Conservation (phyloP, 2,888 invertebrate species). For the Pantelozetes paolii region DNA sequence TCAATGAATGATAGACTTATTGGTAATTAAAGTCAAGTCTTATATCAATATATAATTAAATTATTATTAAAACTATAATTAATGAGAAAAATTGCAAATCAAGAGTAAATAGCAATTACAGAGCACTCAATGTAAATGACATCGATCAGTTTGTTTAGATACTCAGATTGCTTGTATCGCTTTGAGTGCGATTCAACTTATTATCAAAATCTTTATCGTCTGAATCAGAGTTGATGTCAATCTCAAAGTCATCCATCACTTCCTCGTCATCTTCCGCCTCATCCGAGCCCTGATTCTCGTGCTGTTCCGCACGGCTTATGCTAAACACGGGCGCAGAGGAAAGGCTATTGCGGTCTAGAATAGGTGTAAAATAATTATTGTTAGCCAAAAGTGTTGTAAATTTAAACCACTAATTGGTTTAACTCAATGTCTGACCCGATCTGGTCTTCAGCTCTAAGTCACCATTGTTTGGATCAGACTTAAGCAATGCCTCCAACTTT, state of each 20-base stretch:
- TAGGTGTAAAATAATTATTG: too few relatives aligned
- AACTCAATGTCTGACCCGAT: background rate
- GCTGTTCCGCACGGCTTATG: conserved; percentile 5
- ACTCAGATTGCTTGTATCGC: conserved; percentile 32
- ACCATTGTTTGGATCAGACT: background rate
- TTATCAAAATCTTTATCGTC: background rate
- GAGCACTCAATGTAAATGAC: too few relatives aligned
- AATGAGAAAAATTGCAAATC: too few relatives aligned
- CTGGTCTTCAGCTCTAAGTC: background rate
- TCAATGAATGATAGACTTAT: too few relatives aligned
- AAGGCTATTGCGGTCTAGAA: conserved; percentile 15
- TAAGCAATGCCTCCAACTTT: background rate
- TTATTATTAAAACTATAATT: too few relatives aligned
- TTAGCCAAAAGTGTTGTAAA: background rate
- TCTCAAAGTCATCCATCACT: background rate
- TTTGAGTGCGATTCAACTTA: conserved; percentile 10
- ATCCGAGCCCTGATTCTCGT: background rate
- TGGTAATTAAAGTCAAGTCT: too few relatives aligned
- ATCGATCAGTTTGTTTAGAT: too few relatives aligned
- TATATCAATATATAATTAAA: too few relatives aligned
- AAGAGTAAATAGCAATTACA: too few relatives aligned
- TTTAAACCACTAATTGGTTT: background rate
- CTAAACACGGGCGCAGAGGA: conserved; percentile 1
- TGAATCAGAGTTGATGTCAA: conserved; percentile 15
- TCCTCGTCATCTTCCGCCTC: background rate